A percentile compares a stretch with the other conserved stretches of the same genome.
These are phyloP conservation scores for Dimorphilus gyrociliatus DNA, from an alignment of 2,888 invertebrate species.

Conservation along the genomic window DNA sequence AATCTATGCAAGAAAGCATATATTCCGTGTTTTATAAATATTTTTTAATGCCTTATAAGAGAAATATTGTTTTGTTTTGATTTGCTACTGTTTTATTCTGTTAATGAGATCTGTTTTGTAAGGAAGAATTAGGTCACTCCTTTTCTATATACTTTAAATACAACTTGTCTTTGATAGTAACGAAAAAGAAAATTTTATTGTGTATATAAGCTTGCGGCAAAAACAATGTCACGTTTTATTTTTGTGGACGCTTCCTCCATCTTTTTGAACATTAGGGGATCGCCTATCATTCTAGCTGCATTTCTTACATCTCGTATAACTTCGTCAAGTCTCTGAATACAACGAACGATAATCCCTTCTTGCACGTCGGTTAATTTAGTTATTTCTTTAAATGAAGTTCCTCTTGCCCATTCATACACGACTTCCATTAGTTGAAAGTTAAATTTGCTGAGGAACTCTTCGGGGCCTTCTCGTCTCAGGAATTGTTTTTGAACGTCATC, in stretches of 20 bases:
- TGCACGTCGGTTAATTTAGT: constrained; percentile 82
- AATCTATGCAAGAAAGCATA: too few species aligned
- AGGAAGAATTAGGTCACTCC: too few species aligned
- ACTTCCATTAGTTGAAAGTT: constrained; percentile 84
- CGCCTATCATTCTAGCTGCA: constrained; percentile 80
- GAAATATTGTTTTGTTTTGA: too few species aligned
- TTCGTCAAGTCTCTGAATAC: constrained; percentile 90
- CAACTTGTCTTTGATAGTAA: too few species aligned
- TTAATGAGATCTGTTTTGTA: too few species aligned
- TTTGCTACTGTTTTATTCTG: too few species aligned
- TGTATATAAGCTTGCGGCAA: constrained; percentile 78
- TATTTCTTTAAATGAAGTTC: constrained; percentile 78
- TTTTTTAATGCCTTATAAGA: too few species aligned
- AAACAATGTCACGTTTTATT: constrained; percentile 92
- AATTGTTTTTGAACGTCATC: constrained; percentile 49
- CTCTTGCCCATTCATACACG: constrained; percentile 87
- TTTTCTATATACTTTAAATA: too few species aligned
- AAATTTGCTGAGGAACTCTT: constrained; percentile 47
- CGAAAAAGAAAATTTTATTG: too few species aligned
- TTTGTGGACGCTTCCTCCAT: constrained; percentile 84
- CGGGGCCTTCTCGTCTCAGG: too few species aligned
- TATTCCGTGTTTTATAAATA: too few species aligned
- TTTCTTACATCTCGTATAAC: constrained; percentile 72
- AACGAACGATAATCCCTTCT: constrained; percentile 91
- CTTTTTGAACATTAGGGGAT: constrained; percentile 72